Evolutionary conservation across 2,797 vertebrate species (phyloP).

Genomic region (Glossophaga mutica): DNA sequence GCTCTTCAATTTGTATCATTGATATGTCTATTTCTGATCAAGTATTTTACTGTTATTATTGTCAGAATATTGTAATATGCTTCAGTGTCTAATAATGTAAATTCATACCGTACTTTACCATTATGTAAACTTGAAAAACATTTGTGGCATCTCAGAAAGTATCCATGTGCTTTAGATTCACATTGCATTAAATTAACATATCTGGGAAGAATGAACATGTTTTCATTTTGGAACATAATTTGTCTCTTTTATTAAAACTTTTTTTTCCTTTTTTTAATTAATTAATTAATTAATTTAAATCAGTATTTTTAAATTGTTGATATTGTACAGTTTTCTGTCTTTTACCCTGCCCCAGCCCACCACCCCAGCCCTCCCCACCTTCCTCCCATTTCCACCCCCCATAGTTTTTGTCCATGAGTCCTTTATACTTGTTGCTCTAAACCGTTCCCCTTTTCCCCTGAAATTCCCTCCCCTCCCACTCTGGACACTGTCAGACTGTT

Average conservation of each 20-base stretch:
- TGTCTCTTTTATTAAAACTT: neutral
- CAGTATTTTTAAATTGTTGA: no score
- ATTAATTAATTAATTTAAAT: no score
- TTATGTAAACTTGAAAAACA: neutral
- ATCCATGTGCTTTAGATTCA: neutral
- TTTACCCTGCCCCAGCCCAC: no score
- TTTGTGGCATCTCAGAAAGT: neutral
- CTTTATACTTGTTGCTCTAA: no score
- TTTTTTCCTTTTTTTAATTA: no score
- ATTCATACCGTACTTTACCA: neutral
- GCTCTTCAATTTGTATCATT: neutral
- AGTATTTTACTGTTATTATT: neutral
- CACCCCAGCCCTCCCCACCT: no score
- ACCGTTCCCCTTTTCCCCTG: no score
- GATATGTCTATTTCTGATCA: neutral
- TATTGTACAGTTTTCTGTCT: no score
- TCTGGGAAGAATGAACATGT: neutral
- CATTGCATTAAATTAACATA: neutral
- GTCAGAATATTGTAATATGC: neutral
- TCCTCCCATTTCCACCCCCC: no score
- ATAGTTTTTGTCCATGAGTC: no score
- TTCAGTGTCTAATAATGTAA: neutral
- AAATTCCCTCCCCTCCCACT: no score
- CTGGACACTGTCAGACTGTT: no score
- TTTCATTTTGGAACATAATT: neutral